Evolutionary conservation across 2,797 vertebrate genomes (phyloP).

Genomic region (Psittacula derbiana): DNA sequence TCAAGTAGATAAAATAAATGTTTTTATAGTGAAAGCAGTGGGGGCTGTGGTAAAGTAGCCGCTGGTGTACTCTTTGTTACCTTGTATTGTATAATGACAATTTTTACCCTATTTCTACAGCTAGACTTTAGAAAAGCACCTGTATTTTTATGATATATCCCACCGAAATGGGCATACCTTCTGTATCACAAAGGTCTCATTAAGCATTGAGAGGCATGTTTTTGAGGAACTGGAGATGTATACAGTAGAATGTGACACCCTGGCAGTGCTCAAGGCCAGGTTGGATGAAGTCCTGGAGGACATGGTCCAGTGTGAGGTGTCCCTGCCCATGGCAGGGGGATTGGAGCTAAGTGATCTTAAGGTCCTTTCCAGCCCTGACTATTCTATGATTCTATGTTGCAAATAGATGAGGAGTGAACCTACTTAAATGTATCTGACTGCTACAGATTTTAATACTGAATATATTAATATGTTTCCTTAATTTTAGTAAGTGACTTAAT

Average conservation of each 20-base stretch:
- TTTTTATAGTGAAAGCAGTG: background rate
- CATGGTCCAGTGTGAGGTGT: background rate
- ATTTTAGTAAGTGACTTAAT: background rate
- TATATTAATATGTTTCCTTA: background rate
- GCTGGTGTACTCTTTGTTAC: background rate
- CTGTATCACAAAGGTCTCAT: background rate
- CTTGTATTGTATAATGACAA: background rate
- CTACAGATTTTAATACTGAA: background rate
- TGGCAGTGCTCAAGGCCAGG: background rate
- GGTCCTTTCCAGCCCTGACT: background rate
- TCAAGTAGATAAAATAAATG: background rate
- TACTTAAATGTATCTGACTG: background rate
- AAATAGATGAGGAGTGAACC: background rate
- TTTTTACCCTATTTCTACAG: background rate
- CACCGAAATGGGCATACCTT: background rate
- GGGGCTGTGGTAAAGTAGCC: background rate
- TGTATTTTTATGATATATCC: background rate
- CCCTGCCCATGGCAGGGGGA: background rate
- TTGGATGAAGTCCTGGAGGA: background rate
- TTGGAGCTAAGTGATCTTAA: background rate
- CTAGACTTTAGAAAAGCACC: background rate
- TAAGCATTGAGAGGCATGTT: background rate
- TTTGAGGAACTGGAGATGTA: background rate
- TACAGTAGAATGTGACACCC: background rate
- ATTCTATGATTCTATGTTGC: background rate